Percentiles rank a stretch among this genome's conserved stretches.
Evolutionary conservation across 1,140 invertebrate species (phyloP).

Genomic region (Pectinophora gossypiella): DNA sequence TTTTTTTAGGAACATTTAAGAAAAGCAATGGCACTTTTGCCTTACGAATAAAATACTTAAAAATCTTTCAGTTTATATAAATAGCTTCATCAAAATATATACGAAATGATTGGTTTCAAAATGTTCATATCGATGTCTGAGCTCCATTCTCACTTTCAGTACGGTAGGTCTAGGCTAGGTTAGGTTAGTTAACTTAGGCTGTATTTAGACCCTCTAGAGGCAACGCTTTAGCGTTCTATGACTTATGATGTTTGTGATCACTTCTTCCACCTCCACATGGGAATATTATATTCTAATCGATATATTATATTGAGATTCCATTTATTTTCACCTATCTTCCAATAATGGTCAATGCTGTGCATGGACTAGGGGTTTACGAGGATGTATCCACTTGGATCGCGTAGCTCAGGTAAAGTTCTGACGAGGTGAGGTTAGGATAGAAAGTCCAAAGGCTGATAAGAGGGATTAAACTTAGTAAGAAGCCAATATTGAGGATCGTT

Average conservation of each 20-base stretch:
- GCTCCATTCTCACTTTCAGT: too few species aligned
- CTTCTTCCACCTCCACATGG: constrained; percentile 11
- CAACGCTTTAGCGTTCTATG: constrained; percentile 25
- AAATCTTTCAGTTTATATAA: too few species aligned
- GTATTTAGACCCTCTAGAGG: constrained; percentile 8
- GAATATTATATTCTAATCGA: too few species aligned
- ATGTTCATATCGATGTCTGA: too few species aligned
- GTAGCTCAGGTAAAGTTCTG: not conserved
- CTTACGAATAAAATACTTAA: too few species aligned
- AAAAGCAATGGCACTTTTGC: too few species aligned
- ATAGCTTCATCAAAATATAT: too few species aligned
- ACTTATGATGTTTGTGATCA: constrained; percentile 25
- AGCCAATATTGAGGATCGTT: not conserved
- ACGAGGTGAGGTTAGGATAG: constrained; percentile 5
- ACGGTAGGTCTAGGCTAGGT: not conserved
- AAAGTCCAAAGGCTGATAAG: constrained; percentile 18
- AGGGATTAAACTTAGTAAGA: constrained; percentile 2
- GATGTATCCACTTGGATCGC: not conserved
- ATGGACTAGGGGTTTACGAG: not conserved
- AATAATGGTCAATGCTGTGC: too few species aligned
- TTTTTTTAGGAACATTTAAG: too few species aligned
- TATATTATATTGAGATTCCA: too few species aligned
- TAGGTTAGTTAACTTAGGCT: constrained; percentile 1
- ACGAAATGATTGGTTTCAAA: too few species aligned
- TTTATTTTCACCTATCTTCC: too few species aligned